Base-by-base conservation (phyloP, 92 coral and sea anemone species). In the Zoanthus sociatus region DNA sequence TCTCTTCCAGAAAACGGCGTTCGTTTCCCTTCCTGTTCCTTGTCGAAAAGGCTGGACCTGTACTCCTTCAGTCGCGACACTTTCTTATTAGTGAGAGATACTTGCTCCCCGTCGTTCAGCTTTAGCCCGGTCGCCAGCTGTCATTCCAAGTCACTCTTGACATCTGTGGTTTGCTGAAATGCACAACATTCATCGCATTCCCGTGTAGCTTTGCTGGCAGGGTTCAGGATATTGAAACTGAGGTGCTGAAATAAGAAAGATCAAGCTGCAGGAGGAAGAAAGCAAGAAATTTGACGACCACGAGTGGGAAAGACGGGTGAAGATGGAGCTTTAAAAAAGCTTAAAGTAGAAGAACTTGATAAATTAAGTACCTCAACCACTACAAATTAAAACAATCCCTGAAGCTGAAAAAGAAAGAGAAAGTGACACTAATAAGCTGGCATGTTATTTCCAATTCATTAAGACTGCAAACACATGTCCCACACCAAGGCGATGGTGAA, bases 271-370 rank as follows among this genome's bases (percentile, higher is more conserved):
- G 73, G 54, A 86, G 69, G 12, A 86, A 75, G 66, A 74, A 26
- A 73, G 51, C 83, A 76, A 75, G 53, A 75, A 0, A 33, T 86
- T 86, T 63, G 47, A 86, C n/a, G 83, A 75, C 71, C 76, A 86
- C 42, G 89, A 86, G 1, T 74, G 83, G 86, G 50, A 13, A 42
- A 18, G 32, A 18, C 42, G 74, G 46, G 75, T 75, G 83, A 86
- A 82, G 37, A 82, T 3, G 77, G 86, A 42, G 76, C 77, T 66
- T 6, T 86, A 7, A 86, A 76, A 51, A 86, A 75, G 68, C 75
- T 56, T 31, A 75, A 54, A 30, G 83, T 53, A 55, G 60, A 45
- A 26, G 83, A 86, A 61, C 83, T 75, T 9, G 83, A 75, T 58
- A 86, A 86, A 26, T 26, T 26, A 26, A 26, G 67, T 69, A 69